Conservation (phyloP, 2,888 invertebrate genomes). For the Lordiphosa fenestrarum region DNA sequence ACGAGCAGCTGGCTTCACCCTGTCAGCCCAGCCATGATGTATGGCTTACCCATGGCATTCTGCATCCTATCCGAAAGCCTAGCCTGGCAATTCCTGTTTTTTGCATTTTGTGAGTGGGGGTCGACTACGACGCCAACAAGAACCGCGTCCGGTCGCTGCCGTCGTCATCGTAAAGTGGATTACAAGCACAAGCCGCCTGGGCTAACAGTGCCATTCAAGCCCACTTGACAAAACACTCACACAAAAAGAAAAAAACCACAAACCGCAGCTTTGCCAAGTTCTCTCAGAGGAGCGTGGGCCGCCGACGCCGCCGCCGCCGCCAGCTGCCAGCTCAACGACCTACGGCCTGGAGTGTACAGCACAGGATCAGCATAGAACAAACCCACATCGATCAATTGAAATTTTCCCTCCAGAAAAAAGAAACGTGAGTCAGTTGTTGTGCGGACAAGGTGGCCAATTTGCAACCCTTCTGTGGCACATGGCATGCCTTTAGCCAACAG, state of each 20-base stretch:
- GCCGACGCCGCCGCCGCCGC: background rate
- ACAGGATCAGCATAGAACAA: no score
- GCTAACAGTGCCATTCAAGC: slow-evolving; percentile 51
- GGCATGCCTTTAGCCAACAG: background rate
- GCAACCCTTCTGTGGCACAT: background rate
- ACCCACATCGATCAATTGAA: no score
- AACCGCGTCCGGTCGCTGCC: background rate
- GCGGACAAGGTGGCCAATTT: no score
- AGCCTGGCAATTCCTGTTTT: no score
- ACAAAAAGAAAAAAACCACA: slow-evolving; percentile 12
- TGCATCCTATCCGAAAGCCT: no score
- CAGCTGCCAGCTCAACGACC: no score
- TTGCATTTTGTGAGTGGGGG: background rate
- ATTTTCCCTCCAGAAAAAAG: no score
- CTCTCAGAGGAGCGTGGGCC: slow-evolving; percentile 1
- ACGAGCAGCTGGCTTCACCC: no score
- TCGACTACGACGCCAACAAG: slow-evolving; percentile 2
- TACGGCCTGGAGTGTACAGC: no score
- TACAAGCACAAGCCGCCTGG: slow-evolving; percentile 32
- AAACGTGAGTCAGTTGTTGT: no score
- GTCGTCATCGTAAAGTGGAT: slow-evolving; percentile 17
- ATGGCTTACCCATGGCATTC: no score
- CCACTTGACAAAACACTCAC: slow-evolving; percentile 66
- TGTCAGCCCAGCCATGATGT: no score
- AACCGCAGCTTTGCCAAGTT: slow-evolving; percentile 3